Base-by-base conservation (phyloP, 2,888 invertebrate genomes). In the Saturnia pavonia region DNA sequence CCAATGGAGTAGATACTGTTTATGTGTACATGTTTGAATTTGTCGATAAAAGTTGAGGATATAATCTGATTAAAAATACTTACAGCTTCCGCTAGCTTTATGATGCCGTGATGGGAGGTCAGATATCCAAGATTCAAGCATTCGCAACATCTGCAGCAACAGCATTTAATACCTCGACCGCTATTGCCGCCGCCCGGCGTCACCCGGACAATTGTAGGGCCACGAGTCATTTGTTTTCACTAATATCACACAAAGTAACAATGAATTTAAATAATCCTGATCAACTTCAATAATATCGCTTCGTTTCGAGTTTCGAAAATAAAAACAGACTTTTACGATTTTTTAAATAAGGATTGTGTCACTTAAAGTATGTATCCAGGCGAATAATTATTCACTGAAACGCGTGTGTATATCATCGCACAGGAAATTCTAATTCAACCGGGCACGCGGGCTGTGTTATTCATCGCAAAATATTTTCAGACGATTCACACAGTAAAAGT, bases 81-180 rank as follows among this genome's bases (percentile, higher is more conserved):
- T 93, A 97, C 97, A 79, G 97, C 94, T 95, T 98, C 96, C 74
- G 95, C 92, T 3, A 97, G 83, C 90, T 97, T 98, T 68, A 97
- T 90, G 43, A 97, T 85, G 25, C 98, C 98, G 54, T 96, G 95
- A 76, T 95, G 94, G 0, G 96, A 95, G 66, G 95, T 96, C 19
- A 97, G 89, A 85, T 97, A 97, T 63, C 96, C 95, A 70, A 97
- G 94, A 86, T 97, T 96, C 71, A 98, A 90, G 84, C 97, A 97
- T 25, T 97, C 96, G 82, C 97, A 97, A 82, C 97, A 96, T 73
- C 95, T 92, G 82, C 96, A 97, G 84, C 96, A 96, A 77, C 97
- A 97, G 82, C 97, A 96, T 81, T 95, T 95, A 73, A 96, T 92
- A 68, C 97, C 96, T 60, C 93, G 90, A 2, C 88, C 85, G 2